Evolutionary conservation across 1,140 invertebrate genomes (phyloP).

Genomic region (Drosophila ambigua): DNA sequence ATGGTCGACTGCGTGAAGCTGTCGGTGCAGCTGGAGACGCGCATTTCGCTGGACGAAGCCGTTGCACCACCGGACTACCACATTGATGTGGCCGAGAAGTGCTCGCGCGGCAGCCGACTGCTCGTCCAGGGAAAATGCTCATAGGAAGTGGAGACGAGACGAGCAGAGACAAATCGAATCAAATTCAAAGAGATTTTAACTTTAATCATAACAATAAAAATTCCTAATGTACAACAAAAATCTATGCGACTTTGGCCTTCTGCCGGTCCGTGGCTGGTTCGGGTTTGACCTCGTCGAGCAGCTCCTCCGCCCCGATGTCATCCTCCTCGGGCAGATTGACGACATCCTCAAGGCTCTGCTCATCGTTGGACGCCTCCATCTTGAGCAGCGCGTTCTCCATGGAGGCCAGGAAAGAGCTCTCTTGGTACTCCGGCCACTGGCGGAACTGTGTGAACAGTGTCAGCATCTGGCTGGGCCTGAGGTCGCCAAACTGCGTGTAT

Average conservation of each 20-base stretch:
- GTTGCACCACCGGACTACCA: conserved; percentile 56
- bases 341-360: conserved; percentile 60
- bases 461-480: conserved; percentile 85
- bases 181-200: conserved; percentile 8
- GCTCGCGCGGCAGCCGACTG: conserved; percentile 65
- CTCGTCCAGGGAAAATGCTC: conserved; percentile 43
- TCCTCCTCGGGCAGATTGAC: conserved; percentile 72
- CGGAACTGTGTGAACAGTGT: conserved; percentile 85
- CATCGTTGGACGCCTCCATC: conserved; percentile 69
- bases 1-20: conserved; percentile 84
- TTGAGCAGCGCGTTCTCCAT: conserved; percentile 84
- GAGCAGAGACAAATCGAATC: conserved; percentile 2
- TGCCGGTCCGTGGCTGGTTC: conserved; percentile 10
- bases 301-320: conserved; percentile 56
- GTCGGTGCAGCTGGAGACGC: conserved; percentile 62
- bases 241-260: conserved; percentile 35
- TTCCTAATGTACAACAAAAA: background rate
- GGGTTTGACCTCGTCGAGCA: conserved; percentile 36
- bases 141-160: conserved; percentile 6
- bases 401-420: conserved; percentile 85
- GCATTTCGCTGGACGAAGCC: conserved; percentile 48
- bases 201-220: conserved; percentile 1
- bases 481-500: conserved; percentile 87
- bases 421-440: conserved; percentile 86
- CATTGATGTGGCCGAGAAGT: conserved; percentile 66